Base-by-base conservation (phyloP, 1,140 invertebrate genomes). In the Kradibia gibbosae region DNA sequence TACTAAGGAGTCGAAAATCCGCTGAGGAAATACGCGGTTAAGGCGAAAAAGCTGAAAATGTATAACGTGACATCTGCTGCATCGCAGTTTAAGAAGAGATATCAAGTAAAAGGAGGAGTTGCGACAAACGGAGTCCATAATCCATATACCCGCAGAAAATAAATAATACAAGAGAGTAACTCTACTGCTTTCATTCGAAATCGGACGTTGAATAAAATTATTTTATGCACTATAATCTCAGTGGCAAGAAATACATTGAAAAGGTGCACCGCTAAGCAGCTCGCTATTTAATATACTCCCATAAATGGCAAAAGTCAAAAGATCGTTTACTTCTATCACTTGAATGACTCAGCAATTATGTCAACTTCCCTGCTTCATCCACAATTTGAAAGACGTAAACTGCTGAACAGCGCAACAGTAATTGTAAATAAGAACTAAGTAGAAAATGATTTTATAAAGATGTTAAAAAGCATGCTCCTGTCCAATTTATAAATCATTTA, bases 151-250 rank as follows among this genome's bases (percentile, higher is more conserved):
- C 84, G 80, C 84, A 81, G 80, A 84, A n/a, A n/a, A n/a, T n/a
- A 88, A 89, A 89, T 89, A 88, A 88, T 87, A 87, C 86, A 87
- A 75, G 84, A 86, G 82, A 81, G 79, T 82, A 70, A 42, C 71
- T 84, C n/a, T n/a, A n/a, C n/a, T n/a, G n/a, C n/a, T n/a, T n/a
- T n/a, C n/a, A n/a, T n/a, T n/a, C n/a, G n/a, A n/a, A n/a, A n/a
- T 73, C 81, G 80, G 83, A 82, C 83, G 80, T 72, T 81, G 83
- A 84, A 85, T 85, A 85, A 87, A 85, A 86, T 78, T 83, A 78
- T 72, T 22, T 45, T 48, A 36, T 1, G 53, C n/a, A n/a, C n/a
- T 73, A 65, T 60, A 74, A 48, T 42, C 70, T 36, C 22, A n/a
- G 70, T 53, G 31, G 45, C 70, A 72, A 70, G 17, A 73, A 78